Evolutionary conservation across 2,797 vertebrate genomes (phyloP).

Genomic region (Australoheros facetus): DNA sequence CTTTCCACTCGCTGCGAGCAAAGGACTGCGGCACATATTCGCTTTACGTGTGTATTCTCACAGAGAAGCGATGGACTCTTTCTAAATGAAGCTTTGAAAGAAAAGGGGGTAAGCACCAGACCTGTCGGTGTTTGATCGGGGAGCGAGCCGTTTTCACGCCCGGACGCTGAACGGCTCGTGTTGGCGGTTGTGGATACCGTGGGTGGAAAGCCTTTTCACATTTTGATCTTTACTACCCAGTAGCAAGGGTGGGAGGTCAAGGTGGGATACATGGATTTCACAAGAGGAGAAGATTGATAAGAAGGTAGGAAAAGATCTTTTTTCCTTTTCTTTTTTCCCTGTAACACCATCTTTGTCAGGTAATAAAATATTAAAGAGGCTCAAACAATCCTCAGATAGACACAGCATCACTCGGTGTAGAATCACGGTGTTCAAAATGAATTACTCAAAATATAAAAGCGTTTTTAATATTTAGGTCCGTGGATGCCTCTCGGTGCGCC

Average conservation of each 20-base stretch:
- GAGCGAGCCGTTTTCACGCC: conserved; percentile 28
- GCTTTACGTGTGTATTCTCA: conserved; percentile 26
- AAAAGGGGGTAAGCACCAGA: neutral
- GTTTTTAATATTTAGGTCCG: neutral
- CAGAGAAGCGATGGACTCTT: conserved; percentile 36
- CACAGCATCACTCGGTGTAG: neutral
- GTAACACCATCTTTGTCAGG: neutral
- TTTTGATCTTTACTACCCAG: conserved; percentile 30
- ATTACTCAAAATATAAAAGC: neutral
- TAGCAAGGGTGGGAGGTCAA: conserved; percentile 40
- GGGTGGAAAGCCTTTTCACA: conserved; percentile 4
- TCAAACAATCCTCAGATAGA: neutral
- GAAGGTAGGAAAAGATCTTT: conserved; percentile 60
- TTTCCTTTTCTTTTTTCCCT: too few species aligned
- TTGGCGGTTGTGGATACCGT: conserved; percentile 22
- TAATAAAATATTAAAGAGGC: neutral
- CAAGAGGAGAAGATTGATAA: conserved; percentile 40
- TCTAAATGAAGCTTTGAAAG: conserved; percentile 37
- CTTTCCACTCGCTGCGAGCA: conserved; percentile 53
- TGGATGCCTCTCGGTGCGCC: neutral
- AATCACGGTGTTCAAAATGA: neutral
- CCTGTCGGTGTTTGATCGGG: conserved; percentile 14
- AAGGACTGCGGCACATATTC: conserved; percentile 38
- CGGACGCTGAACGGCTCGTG: conserved; percentile 56
- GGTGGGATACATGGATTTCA: conserved; percentile 63